Conservation (phyloP, 1,140 invertebrate species). For the Drosophila subpulchrella region DNA sequence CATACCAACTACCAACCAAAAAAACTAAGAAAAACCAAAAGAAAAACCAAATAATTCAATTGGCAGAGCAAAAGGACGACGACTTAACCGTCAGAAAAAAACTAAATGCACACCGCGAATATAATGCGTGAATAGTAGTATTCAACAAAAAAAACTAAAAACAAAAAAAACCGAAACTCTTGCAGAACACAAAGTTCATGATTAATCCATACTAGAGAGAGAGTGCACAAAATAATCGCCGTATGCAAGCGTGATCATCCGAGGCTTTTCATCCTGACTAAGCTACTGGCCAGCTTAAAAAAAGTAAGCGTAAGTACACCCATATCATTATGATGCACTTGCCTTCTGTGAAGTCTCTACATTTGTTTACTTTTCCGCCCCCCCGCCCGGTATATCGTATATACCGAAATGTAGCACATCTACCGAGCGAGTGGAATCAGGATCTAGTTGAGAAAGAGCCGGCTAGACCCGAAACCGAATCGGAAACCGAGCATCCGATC, state of each 20-base stretch:
- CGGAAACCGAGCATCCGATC: no score
- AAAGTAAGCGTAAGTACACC: conserved; percentile 1
- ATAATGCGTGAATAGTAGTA: not conserved
- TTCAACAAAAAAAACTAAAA: not conserved
- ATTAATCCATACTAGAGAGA: conserved; percentile 12
- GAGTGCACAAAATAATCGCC: conserved; percentile 10
- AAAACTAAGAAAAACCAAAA: not conserved
- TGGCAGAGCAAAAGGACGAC: conserved; percentile 11
- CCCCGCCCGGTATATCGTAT: not conserved
- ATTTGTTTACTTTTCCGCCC: not conserved
- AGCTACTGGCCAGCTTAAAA: conserved; percentile 14
- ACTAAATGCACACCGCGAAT: conserved; percentile 1
- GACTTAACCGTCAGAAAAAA: not conserved
- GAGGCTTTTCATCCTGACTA: not conserved
- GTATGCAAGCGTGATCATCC: conserved; percentile 12
- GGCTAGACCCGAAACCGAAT: not conserved
- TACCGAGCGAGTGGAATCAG: not conserved
- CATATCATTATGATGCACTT: not conserved
- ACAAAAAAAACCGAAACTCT: not conserved
- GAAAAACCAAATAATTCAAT: conserved; percentile 15
- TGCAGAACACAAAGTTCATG: conserved; percentile 10
- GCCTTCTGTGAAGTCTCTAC: not conserved
- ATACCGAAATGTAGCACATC: not conserved
- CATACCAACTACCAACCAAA: conserved; percentile 12
- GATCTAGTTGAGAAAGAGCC: not conserved